Base-by-base conservation (phyloP, 2,797 vertebrate species). In the Margarornis squamiger region DNA sequence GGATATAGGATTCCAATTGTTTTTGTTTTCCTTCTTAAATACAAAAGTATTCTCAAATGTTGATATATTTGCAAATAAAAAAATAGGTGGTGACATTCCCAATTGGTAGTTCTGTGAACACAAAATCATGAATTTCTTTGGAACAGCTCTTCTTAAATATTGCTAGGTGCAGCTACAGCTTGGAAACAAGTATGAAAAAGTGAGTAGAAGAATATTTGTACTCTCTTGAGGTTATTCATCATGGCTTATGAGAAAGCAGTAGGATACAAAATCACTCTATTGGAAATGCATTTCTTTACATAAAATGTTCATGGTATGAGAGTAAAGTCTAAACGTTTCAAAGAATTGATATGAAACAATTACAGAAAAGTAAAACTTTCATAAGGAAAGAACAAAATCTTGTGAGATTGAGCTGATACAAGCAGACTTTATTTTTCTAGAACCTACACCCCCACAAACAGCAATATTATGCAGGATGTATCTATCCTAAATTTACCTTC, bases 381-480 rank as follows among this genome's bases (percentile, higher is more conserved):
- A 59, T n/a, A 82, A 48, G 6, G 5, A 70, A 66, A 62, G 13
- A 74, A 41, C 4, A 78, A 71, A 68, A 20, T 65, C 34, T 52
- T 78, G 20, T 45, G 26, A 75, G 14, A n/a, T 16, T 4, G 4
- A 65, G 15, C 10, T 59, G 7, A 30, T 45, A 22, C 55, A 27
- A 71, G 5, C 7, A 54, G 19, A 77, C 11, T 68, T 59, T 46
- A 45, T 34, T 78, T 81, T 68, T 81, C n/a, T 4, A 41, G 30
- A 85, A 3, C 3, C 8, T 2, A 3, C 6, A 21, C 3, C 7
- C 12, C 30, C 0, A 0, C 12, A 61, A 74, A n/a, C 1, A 77
- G 8, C 22, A 89, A 32, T 55, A 36, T 55, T 71, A 36, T 36
- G 24, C 49, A 55, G 16, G 36, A 54, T 71, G 43, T 5, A 30